Percentiles rank a stretch among this genome's conserved stretches.
phyloP scores from a whole-genome alignment of 2,888 invertebrate species.

The Drosophila cognata region DNA sequence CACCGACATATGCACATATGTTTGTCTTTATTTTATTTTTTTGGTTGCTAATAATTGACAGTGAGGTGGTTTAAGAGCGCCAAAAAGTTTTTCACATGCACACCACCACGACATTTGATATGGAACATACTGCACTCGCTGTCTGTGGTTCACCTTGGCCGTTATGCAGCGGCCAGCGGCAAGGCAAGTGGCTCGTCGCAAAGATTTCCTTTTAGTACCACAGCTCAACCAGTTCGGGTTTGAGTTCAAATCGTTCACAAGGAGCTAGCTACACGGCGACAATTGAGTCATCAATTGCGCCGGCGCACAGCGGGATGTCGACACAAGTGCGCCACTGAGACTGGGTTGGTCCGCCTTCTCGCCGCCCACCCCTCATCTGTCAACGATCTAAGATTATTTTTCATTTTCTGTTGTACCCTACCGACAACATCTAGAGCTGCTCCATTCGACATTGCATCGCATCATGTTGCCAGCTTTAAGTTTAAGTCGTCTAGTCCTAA shows the following conservation, averaged over 20 bases:
- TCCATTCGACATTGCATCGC: background rate
- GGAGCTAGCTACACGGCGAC: slow-evolving; percentile 56
- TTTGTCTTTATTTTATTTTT: background rate
- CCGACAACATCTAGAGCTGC: slow-evolving; percentile 1
- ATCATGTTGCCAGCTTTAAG: slow-evolving; percentile 9
- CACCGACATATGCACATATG: slow-evolving; percentile 4
- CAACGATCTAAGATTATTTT: slow-evolving; percentile 34
- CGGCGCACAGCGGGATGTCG: slow-evolving; percentile 43
- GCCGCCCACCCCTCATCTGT: slow-evolving; percentile 1
- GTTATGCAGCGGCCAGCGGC: slow-evolving; percentile 52
- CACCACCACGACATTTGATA: slow-evolving; percentile 65
- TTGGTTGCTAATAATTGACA: slow-evolving; percentile 52
- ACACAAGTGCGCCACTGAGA: slow-evolving; percentile 41
- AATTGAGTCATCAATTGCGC: slow-evolving; percentile 72
- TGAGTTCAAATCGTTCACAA: slow-evolving; percentile 59
- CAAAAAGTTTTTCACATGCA: slow-evolving; percentile 68
- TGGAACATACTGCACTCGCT: slow-evolving; percentile 35
- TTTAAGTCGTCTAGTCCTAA: slow-evolving; percentile 32
- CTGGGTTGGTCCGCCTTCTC: slow-evolving; percentile 29
- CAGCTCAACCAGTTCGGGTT: slow-evolving; percentile 58
- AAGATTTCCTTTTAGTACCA: slow-evolving; percentile 75
- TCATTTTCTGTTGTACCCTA: slow-evolving; percentile 43
- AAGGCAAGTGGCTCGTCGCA: slow-evolving; percentile 73
- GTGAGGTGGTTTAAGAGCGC: slow-evolving; percentile 61
- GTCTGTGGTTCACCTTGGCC: slow-evolving; percentile 73